Percentiles rank a stretch among this genome's conserved stretches.
Conservation (phyloP, 2,113 vertebrate species). For the Phoenicopterus ruber region DNA sequence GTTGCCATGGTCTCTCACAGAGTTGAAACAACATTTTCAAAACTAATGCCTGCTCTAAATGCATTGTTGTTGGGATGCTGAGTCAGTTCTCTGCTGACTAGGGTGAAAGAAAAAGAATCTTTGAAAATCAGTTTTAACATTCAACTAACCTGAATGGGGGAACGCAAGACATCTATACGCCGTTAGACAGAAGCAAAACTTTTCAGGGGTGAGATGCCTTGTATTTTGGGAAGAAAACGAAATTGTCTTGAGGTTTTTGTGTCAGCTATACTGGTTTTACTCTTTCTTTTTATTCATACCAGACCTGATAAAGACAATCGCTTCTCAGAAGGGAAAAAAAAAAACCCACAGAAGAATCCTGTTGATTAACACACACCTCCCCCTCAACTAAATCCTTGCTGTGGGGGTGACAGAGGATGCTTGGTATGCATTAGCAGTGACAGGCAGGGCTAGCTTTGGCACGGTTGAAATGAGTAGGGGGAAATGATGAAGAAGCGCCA, state of each 20-base stretch:
- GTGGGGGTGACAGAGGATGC: neutral
- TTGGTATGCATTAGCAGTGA: slow-evolving; percentile 30
- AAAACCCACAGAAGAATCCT: neutral
- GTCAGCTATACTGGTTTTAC: neutral
- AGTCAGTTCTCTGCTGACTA: slow-evolving; percentile 46
- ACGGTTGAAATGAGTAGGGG: neutral
- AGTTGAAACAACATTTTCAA: slow-evolving; percentile 61
- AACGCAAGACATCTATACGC: neutral
- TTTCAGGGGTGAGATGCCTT: neutral
- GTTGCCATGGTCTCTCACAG: slow-evolving; percentile 52
- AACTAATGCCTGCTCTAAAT: slow-evolving; percentile 46
- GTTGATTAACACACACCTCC: slow-evolving; percentile 4
- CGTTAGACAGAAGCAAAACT: neutral
- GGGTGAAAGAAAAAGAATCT: slow-evolving; percentile 11
- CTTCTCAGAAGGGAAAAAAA: neutral
- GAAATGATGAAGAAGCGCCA: neutral
- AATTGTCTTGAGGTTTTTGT: neutral
- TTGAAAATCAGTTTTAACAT: slow-evolving; percentile 46
- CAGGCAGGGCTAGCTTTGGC: neutral
- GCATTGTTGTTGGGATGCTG: slow-evolving; percentile 56
- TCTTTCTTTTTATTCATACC: slow-evolving; percentile 36
- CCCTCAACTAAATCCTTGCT: neutral
- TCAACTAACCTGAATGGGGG: slow-evolving; percentile 44
- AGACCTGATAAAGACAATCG: slow-evolving; percentile 29
- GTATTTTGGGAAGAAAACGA: neutral